Base-by-base conservation (phyloP, 2,888 invertebrate species). In the Melieria crassipennis region DNA sequence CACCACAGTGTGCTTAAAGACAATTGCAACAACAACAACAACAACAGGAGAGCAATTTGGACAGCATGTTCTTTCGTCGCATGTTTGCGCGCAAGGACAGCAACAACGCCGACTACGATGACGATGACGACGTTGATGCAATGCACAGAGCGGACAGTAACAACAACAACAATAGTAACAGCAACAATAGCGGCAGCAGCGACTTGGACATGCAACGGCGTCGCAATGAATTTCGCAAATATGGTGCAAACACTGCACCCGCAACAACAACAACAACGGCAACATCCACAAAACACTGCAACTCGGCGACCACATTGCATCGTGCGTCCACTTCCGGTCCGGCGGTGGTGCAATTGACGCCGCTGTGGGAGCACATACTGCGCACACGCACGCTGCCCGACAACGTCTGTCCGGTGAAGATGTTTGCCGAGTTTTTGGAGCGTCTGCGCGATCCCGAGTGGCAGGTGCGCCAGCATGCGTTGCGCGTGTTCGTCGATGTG, bases 381-480 rank as follows among this genome's bases (percentile, higher is more conserved):
- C 89, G 93, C 73, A 93, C 93, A 73, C 90, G 91, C 71, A 89
- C 91, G 68, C 88, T 94, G 69, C 94, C 94, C 56, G 90, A 90
- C 42, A 90, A 91, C 75, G 88, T 92, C 65, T 91, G 92, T 81
- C 90, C 91, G 3, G 87, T 88, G 72, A 88, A 90, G 69, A 90
- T 93, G 79, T 93, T 93, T 83, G 87, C 89, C 68, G 93, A 93
- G 79, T 91, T 94, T 80, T 88, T 91, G 60, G 92, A 92, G 77
- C 90, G 94, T 65, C 88, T 94, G 61, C 89, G 90, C 55, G 93
- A 93, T 83, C 93, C 94, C 1, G 94, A 95, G 84, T 93, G 93
- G 91, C 94, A 94, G 86, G 94, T 95, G 50, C 90, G 94, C 9
- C 92, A 94, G 76, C 94, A 95, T 84, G 94, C 94, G 45, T 87